Percentiles rank a stretch among this genome's conserved stretches.
These are phyloP conservation scores for Lethrus apterus DNA, from an alignment of 1,140 invertebrate species.

Conservation along the genomic window DNA sequence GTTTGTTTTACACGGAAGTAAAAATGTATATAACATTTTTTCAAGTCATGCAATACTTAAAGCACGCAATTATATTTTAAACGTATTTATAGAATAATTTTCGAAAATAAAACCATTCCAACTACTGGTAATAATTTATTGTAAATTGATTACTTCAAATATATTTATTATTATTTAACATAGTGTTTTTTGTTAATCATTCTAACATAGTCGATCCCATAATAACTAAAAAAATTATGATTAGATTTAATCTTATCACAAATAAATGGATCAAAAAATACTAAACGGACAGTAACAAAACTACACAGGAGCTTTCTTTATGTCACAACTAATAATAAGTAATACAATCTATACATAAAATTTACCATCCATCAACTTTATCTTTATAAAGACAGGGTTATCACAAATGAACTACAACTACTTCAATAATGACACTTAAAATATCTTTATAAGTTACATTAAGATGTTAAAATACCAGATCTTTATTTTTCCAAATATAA, in stretches of 20 bases:
- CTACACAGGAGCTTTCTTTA: slow-evolving; percentile 12
- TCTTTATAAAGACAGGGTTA: not conserved
- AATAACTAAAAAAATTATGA: slow-evolving; percentile 2
- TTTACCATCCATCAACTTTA: too few relatives aligned
- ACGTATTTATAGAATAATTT: too few relatives aligned
- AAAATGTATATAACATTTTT: too few relatives aligned
- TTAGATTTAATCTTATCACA: slow-evolving; percentile 9
- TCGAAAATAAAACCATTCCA: slow-evolving; percentile 2
- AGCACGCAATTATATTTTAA: too few relatives aligned
- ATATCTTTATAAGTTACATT: too few relatives aligned
- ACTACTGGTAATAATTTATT: slow-evolving; percentile 11
- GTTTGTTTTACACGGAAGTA: too few relatives aligned
- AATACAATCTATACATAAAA: slow-evolving; percentile 9
- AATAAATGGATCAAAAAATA: slow-evolving; percentile 8
- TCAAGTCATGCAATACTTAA: too few relatives aligned
- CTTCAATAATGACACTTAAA: too few relatives aligned
- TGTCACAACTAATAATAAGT: slow-evolving; percentile 2
- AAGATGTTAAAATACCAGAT: too few relatives aligned
- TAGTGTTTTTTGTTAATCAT: not conserved
- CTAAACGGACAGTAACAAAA: slow-evolving; percentile 12
- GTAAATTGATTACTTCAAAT: slow-evolving; percentile 14
- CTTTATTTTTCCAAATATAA: too few relatives aligned
- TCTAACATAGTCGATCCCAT: not conserved
- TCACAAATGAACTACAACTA: too few relatives aligned
- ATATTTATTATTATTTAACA: slow-evolving; percentile 15